phyloP scores from a whole-genome alignment of 2,797 vertebrate genomes.

The Mycteria americana region DNA sequence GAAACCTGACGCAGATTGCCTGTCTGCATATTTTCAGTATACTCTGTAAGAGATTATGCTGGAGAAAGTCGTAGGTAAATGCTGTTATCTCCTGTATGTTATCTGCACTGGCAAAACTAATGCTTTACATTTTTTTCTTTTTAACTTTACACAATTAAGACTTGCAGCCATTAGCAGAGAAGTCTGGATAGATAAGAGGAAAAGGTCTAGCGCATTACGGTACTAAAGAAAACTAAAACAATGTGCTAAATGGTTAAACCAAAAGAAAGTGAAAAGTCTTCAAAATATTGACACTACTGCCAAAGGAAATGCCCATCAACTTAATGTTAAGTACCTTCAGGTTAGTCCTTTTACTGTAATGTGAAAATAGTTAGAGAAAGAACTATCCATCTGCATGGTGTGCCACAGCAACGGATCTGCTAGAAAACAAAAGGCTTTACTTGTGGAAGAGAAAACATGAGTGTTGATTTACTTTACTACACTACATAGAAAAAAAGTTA shows the following conservation, averaged over 20 bases:
- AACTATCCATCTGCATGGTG: accelerated
- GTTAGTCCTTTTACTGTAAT: background rate
- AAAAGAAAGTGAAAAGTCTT: background rate
- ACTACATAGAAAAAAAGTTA: background rate
- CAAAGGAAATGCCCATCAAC: background rate
- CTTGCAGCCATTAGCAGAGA: background rate
- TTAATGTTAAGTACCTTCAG: background rate
- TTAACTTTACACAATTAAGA: background rate
- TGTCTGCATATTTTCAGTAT: background rate
- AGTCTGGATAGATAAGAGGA: background rate
- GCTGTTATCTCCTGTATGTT: background rate
- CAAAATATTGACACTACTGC: background rate
- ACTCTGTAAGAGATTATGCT: background rate
- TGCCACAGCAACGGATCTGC: background rate
- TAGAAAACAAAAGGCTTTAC: background rate
- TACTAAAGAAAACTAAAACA: background rate
- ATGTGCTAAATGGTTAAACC: background rate
- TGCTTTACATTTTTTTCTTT: background rate
- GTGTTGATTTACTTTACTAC: background rate
- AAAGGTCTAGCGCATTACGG: background rate
- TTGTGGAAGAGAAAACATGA: background rate
- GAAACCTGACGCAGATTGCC: background rate
- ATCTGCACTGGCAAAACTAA: background rate
- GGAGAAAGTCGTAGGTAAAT: background rate
- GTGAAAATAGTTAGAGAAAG: background rate